Conservation (phyloP, 1,140 invertebrate genomes). For the Anoplolepis gracilipes region DNA sequence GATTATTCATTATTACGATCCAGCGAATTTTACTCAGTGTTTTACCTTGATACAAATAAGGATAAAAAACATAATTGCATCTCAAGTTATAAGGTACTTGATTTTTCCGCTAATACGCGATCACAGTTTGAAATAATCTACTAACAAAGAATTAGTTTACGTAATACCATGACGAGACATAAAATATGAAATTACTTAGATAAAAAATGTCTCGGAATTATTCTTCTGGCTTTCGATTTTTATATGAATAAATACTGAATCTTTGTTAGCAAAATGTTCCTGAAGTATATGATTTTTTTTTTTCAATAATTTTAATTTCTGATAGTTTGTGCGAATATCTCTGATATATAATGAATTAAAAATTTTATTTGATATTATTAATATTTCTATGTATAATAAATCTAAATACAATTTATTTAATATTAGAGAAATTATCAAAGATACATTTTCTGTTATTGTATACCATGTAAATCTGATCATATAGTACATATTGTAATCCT, state of each 20-base stretch:
- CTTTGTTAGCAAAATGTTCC: background rate
- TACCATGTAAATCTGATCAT: no score
- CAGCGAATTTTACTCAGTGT: background rate
- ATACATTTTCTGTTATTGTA: no score
- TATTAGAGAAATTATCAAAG: background rate
- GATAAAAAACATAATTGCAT: background rate
- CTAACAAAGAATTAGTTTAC: no score
- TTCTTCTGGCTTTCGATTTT: no score
- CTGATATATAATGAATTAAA: background rate
- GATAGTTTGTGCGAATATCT: background rate
- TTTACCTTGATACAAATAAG: conserved; percentile 21
- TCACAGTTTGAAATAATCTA: background rate
- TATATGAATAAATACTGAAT: no score
- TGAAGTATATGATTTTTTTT: background rate
- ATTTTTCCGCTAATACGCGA: conserved; percentile 2
- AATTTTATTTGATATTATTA: background rate
- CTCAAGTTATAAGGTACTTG: background rate
- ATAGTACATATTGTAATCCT: no score
- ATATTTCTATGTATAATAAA: background rate
- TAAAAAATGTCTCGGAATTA: background rate
- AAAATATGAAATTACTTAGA: no score
- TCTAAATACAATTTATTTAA: no score
- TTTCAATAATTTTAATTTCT: background rate
- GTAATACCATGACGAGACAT: no score
- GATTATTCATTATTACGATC: conserved; percentile 2